Base-by-base conservation (phyloP, 1,140 invertebrate species). In the Heliconius nattereri region DNA sequence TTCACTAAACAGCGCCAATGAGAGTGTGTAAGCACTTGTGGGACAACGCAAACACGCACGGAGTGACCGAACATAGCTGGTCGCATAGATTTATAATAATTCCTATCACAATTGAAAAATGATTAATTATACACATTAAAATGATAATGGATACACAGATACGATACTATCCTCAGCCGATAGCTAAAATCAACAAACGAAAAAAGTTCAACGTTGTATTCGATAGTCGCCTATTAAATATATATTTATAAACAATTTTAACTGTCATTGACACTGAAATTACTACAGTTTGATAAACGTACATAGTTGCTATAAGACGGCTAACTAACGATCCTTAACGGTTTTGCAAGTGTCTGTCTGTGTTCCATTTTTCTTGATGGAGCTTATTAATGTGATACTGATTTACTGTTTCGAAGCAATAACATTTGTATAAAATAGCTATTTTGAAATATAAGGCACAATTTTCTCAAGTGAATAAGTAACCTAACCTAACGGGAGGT, bases 51-150 rank as follows among this genome's bases (percentile, higher is more conserved):
- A 74, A 76, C 78, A 52, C 45, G 70, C 49, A 76, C 29, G 16
- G 60, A 79, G 74, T 79, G 78, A 72, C 32, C 66, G 29, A 66
- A 76, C n/a, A 75, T 52, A 23, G 23, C 45, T 45, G 73, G 35
- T 76, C 57, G 60, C 23, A 76, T 57, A 76, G 78, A 71, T 79
- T 75, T 79, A 79, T 79, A 76, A 72, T 76, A 73, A 40, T 79
- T 79, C 78, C 78, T 79, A 79, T 79, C 78, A 79, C 29, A 72
- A 70, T 72, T 40, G n/a, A 26, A 66, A 66, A 66, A 66, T 29
- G 60, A 66, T 66, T n/a, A n/a, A n/a, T n/a, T n/a, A n/a, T n/a
- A n/a, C n/a, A n/a, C n/a, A n/a, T n/a, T n/a, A n/a, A n/a, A n/a
- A n/a, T n/a, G n/a, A n/a, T n/a, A n/a, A n/a, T n/a, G n/a, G n/a